Percentiles rank a stretch among this genome's conserved stretches.
These are phyloP conservation scores for Drosophila nr. perissopoda DNA, from an alignment of 2,888 invertebrate species.

Conservation along the genomic window DNA sequence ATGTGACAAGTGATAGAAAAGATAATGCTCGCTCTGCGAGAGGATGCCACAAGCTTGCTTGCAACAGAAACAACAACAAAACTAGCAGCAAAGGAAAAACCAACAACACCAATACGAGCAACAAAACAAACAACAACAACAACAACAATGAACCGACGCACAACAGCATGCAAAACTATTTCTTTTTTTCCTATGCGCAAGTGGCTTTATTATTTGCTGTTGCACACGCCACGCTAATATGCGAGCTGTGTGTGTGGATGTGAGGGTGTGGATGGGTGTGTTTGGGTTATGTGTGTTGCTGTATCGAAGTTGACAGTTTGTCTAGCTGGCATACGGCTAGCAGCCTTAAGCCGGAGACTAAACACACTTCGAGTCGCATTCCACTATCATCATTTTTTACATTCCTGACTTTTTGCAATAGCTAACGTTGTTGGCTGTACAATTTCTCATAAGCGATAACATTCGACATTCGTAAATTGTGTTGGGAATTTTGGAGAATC, in stretches of 20 bases:
- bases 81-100: not conserved
- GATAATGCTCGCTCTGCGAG: conserved; percentile 65
- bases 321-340: conserved; percentile 11
- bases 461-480: not conserved
- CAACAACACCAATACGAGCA: not conserved
- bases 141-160: conserved; percentile 28
- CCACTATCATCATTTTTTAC: not conserved
- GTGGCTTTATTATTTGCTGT: conserved; percentile 77
- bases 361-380: conserved; percentile 1
- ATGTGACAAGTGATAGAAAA: conserved; percentile 79
- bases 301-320: conserved; percentile 55
- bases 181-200: conserved; percentile 51
- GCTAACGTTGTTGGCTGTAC: not conserved
- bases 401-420: not conserved
- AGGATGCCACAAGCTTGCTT: conserved; percentile 28
- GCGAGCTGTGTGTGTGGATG: conserved; percentile 11
- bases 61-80: conserved; percentile 20
- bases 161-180: conserved; percentile 43
- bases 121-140: conserved; percentile 8
- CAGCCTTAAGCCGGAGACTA: not conserved
- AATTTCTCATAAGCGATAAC: not conserved
- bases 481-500: not conserved
- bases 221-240: conserved; percentile 56
- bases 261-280: not conserved
- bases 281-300: conserved; percentile 38